Conservation (phyloP, 2,113 vertebrate genomes). For the Maccullochella peelii region DNA sequence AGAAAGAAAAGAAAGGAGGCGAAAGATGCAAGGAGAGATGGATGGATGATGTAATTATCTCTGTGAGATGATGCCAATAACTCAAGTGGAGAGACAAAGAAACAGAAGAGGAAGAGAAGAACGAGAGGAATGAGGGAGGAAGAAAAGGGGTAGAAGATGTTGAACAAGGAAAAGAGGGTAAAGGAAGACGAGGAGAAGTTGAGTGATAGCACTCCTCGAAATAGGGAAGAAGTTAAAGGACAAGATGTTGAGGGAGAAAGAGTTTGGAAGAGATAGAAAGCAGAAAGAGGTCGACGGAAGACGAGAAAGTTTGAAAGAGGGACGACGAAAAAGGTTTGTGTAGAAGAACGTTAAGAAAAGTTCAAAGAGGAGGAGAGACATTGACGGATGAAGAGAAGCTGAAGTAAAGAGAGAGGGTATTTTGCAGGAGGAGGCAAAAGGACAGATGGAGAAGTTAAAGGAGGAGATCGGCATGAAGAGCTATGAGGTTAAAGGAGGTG, state of each 20-base stretch:
- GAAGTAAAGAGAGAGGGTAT: neutral
- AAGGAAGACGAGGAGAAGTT: neutral
- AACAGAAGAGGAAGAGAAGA: neutral
- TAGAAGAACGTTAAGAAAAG: neutral
- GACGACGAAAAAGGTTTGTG: neutral
- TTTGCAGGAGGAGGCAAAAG: neutral
- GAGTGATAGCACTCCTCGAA: neutral
- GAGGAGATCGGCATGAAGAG: neutral
- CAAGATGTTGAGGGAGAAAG: neutral
- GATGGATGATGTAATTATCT: conserved; percentile 19
- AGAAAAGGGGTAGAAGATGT: neutral
- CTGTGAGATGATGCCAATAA: neutral
- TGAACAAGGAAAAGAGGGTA: neutral
- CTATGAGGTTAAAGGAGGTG: neutral
- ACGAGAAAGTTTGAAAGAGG: neutral
- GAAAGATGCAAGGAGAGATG: neutral
- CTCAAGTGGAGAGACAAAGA: neutral
- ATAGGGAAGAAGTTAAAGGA: neutral
- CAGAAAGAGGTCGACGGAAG: neutral
- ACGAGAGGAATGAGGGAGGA: neutral
- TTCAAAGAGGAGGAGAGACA: neutral
- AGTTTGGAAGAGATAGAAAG: neutral
- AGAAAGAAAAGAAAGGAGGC: neutral
- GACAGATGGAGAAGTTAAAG: neutral
- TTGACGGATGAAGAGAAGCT: too few species aligned